Conservation (phyloP, 2,888 invertebrate genomes). For the Pandemis corylana region DNA sequence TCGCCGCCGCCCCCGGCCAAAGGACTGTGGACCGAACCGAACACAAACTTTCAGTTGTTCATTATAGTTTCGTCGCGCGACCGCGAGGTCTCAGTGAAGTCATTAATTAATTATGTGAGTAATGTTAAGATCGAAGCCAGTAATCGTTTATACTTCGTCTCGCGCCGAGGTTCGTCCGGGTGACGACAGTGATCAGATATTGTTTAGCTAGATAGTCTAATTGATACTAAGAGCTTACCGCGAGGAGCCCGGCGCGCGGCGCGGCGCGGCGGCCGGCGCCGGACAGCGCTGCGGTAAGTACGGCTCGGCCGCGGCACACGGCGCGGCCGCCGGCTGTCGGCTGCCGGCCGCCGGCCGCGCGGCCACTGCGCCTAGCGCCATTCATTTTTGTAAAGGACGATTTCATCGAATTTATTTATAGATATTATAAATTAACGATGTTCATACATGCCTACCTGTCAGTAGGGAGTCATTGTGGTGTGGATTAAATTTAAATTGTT, state of each 20-base stretch:
- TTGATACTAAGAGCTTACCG: slow-evolving; percentile 75
- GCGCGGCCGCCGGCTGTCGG: slow-evolving; percentile 20
- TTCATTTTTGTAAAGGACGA: slow-evolving; percentile 77
- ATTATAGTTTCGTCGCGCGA: slow-evolving; percentile 62
- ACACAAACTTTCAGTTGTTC: slow-evolving; percentile 69
- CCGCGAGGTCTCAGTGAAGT: slow-evolving; percentile 64
- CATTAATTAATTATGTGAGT: slow-evolving; percentile 74
- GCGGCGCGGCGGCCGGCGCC: slow-evolving; percentile 38
- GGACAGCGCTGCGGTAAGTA: slow-evolving; percentile 38
- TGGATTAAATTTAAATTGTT: slow-evolving; percentile 81
- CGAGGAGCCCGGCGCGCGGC: slow-evolving; percentile 46
- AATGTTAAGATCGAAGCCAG: slow-evolving; percentile 77
- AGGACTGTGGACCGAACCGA: slow-evolving; percentile 50
- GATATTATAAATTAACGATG: slow-evolving; percentile 81
- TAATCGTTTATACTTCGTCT: slow-evolving; percentile 74
- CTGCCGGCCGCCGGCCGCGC: slow-evolving; percentile 45
- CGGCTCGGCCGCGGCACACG: background rate
- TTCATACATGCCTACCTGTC: slow-evolving; percentile 73
- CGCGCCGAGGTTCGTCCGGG: slow-evolving; percentile 64
- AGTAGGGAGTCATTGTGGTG: slow-evolving; percentile 77
- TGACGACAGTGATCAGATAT: slow-evolving; percentile 64
- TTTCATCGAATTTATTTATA: slow-evolving; percentile 85
- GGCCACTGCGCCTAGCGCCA: slow-evolving; percentile 60
- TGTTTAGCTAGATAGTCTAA: slow-evolving; percentile 78
- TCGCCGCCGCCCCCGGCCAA: slow-evolving; percentile 50